Evolutionary conservation across 53 echinoderm and acorn worm species (phyloP).

Genomic region (Actinopyga echinites): DNA sequence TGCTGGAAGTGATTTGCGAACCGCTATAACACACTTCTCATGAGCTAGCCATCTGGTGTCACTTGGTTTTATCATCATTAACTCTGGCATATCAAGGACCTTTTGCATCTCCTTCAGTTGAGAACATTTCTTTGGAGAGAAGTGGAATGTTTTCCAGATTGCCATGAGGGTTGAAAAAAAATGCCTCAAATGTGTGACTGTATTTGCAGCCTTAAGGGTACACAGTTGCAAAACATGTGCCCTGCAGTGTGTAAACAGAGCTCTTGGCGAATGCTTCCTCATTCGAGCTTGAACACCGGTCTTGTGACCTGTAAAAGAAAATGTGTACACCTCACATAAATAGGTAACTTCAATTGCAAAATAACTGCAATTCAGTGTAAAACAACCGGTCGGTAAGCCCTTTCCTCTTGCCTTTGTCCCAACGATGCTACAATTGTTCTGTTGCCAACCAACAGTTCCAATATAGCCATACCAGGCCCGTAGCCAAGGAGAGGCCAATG

Average conservation of each 20-base stretch:
- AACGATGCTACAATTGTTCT: too few species aligned
- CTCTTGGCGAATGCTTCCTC: background rate
- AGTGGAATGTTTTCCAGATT: conserved; percentile 12
- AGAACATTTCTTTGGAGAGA: conserved; percentile 24
- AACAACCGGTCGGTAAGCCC: too few species aligned
- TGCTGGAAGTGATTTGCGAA: background rate
- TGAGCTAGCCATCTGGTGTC: conserved; percentile 9
- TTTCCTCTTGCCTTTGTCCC: too few species aligned
- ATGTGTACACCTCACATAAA: too few species aligned
- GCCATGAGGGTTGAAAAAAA: background rate
- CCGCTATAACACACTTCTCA: background rate
- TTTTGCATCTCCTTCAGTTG: conserved; percentile 1
- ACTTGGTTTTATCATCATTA: conserved; percentile 4
- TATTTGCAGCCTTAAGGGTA: background rate
- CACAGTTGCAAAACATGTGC: conserved; percentile 1
- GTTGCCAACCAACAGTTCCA: too few species aligned
- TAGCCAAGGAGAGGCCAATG: too few species aligned
- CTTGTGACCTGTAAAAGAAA: conserved; percentile 1
- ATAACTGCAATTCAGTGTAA: too few species aligned
- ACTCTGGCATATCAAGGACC: background rate
- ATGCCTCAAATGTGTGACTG: too few species aligned
- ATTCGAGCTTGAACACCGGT: conserved; percentile 13
- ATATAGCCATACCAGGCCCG: too few species aligned
- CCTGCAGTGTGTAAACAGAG: conserved; percentile 2
- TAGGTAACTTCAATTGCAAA: too few species aligned